Base-by-base conservation (phyloP, 2,797 vertebrate species). In the Epinephelus malabaricus region DNA sequence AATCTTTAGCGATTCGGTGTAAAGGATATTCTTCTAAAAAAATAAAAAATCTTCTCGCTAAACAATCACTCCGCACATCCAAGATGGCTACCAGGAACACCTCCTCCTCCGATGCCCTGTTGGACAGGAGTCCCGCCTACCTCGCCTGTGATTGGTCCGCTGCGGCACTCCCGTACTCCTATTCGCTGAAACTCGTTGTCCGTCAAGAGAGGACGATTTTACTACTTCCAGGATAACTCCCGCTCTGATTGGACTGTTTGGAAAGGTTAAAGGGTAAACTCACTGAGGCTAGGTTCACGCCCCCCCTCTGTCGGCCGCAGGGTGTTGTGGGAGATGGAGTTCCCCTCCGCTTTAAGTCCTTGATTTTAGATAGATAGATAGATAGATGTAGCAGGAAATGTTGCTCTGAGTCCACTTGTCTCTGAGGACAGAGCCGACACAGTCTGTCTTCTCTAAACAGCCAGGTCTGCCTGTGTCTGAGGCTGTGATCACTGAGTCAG, bases 71-170 rank as follows among this genome's bases (percentile, higher is more conserved):
- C 92, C 92, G 92, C 92, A 94, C 89, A 95, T 95, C 95, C 92
- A 96, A 96, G 94, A 96, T 96, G 95, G 95, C 95, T 85, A 83
- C 95, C 94, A 94, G 94, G 94, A 95, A 95, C 95, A 92, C 94
- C 95, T 95, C 94, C 95, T 95, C 93, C 94, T 89, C 90, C 81
- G 89, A 86, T 90, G 92, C 86, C 85, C 90, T 80, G 92, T 69
- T 90, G 84, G 82, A 66, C 69, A 13, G 9, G 51, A 83, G 71
- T 55, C 81, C 94, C 94, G 92, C 95, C 95, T 18, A 27, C 3
- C 59, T 19, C 0, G 1, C 0, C 27, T 63, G 27, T 87, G 79
- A 95, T 95, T 96, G 94, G 95, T 0, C 30, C 3, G 0, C 1
- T 0, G 18, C 2, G 2, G 13, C 19, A 1, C 27, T 63, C 2